phyloP scores from a whole-genome alignment of 64 coral and sea anemone genomes.

The Astreopora myriophthalma region DNA sequence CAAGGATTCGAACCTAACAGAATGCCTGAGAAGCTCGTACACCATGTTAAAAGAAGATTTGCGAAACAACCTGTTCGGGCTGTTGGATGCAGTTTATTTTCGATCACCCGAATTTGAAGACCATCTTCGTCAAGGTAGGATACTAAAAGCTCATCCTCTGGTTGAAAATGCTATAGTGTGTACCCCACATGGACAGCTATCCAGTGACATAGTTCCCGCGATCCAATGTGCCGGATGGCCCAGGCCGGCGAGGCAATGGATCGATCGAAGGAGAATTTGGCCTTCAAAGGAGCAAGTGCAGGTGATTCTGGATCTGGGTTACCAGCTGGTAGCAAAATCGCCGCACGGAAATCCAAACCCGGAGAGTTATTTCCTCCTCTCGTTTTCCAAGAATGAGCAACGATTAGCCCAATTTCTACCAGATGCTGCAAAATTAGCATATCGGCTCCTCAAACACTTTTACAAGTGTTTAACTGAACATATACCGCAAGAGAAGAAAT shows the following conservation, averaged over 20 bases:
- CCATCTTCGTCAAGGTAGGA: neutral
- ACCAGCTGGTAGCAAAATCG: constrained; percentile 1
- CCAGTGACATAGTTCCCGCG: constrained; percentile 9
- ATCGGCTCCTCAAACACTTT: constrained; percentile 10
- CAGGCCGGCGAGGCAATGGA: neutral
- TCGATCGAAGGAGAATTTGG: constrained; percentile 6
- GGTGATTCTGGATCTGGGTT: constrained; percentile 1
- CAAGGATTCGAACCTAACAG: neutral
- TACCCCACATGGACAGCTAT: neutral
- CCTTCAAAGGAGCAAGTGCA: constrained; percentile 14
- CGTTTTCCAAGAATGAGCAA: constrained; percentile 15
- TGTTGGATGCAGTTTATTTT: constrained; percentile 7
- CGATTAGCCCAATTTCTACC: constrained; percentile 5
- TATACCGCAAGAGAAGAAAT: neutral
- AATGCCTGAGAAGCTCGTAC: neutral
- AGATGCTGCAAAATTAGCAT: constrained; percentile 10
- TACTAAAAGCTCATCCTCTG: neutral
- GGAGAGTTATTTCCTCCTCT: neutral
- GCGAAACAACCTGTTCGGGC: constrained; percentile 4
- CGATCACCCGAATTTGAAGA: constrained; percentile 9
- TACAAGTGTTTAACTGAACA: constrained; percentile 2
- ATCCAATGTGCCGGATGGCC: constrained; percentile 8
- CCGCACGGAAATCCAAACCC: neutral
- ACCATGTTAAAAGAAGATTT: neutral
- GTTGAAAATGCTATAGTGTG: neutral